Percentiles rank a stretch among this genome's conserved stretches.
phyloP scores from a whole-genome alignment of 2,797 vertebrate genomes.

The Gymnoscopelus braueri region DNA sequence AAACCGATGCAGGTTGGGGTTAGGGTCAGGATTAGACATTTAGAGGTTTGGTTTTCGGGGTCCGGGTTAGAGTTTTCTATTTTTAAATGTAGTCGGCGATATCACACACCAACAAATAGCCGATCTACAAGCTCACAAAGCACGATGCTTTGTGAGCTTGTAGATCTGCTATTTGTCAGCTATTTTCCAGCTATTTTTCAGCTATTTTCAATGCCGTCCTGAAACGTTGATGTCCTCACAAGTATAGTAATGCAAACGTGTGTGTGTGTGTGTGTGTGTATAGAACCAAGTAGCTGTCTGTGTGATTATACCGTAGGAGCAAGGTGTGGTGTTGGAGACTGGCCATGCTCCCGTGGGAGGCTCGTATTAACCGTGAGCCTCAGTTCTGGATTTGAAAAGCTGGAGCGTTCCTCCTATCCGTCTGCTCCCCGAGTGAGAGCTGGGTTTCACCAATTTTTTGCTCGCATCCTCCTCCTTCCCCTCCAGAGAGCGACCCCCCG shows the following conservation, averaged over 20 bases:
- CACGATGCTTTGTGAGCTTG: too few species aligned
- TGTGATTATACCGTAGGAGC: slow-evolving; percentile 57
- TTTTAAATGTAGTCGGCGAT: background rate
- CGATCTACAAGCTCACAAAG: too few species aligned
- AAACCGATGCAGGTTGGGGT: background rate
- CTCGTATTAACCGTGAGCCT: slow-evolving; percentile 47
- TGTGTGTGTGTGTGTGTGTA: slow-evolving; percentile 5
- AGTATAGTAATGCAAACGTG: too few species aligned
- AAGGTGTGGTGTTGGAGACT: slow-evolving; percentile 68
- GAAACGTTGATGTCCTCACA: too few species aligned
- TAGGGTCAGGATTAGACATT: too few species aligned
- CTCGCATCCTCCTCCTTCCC: background rate
- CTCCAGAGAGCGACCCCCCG: slow-evolving; percentile 8
- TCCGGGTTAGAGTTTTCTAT: background rate
- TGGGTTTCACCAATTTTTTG: slow-evolving; percentile 47
- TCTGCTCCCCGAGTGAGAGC: slow-evolving; percentile 47
- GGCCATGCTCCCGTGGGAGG: slow-evolving; percentile 70
- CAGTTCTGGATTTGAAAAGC: slow-evolving; percentile 62
- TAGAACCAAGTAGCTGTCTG: slow-evolving; percentile 55
- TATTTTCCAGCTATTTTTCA: too few species aligned
- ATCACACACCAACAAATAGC: background rate
- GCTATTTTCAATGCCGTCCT: too few species aligned
- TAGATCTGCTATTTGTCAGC: too few species aligned
- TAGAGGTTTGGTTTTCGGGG: too few species aligned
- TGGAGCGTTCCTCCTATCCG: slow-evolving; percentile 50